Evolutionary conservation across 1,140 invertebrate species (phyloP).

Genomic region (Dryas iulia): DNA sequence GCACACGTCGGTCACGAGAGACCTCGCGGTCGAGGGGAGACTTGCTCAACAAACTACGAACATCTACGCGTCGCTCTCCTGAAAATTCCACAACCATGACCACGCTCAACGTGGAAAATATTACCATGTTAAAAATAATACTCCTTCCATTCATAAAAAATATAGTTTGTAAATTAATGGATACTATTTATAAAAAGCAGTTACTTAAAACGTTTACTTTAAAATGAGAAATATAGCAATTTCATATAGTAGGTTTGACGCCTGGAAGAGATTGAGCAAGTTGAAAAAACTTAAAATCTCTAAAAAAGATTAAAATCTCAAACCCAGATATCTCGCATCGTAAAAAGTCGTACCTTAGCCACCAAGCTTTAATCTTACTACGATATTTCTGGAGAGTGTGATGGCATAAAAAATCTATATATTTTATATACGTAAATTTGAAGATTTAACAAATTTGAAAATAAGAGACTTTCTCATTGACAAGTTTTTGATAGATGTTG

Average conservation of each 20-base stretch:
- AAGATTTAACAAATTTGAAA: not conserved
- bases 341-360: not conserved
- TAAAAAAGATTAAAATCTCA: not conserved
- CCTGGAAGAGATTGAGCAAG: not conserved
- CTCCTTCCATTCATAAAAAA: not conserved
- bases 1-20: constrained; percentile 13
- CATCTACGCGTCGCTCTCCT: constrained; percentile 4
- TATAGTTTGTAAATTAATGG: not conserved
- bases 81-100: constrained; percentile 1
- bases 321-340: not conserved
- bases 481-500: not conserved
- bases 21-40: constrained; percentile 10
- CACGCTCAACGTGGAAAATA: constrained; percentile 5
- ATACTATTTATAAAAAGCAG: no score
- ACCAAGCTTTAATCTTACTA: not conserved
- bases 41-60: not conserved
- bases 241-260: no score
- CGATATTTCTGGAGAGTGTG: not conserved
- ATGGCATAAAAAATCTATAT: not conserved
- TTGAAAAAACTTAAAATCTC: not conserved
- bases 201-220: no score
- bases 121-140: not conserved
- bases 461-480: not conserved
- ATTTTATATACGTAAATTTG: not conserved
- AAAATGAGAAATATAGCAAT: no score